Percentiles rank a stretch among this genome's conserved stretches.
phyloP scores from a whole-genome alignment of 1,140 invertebrate genomes.

The Euglossa dilemma region DNA sequence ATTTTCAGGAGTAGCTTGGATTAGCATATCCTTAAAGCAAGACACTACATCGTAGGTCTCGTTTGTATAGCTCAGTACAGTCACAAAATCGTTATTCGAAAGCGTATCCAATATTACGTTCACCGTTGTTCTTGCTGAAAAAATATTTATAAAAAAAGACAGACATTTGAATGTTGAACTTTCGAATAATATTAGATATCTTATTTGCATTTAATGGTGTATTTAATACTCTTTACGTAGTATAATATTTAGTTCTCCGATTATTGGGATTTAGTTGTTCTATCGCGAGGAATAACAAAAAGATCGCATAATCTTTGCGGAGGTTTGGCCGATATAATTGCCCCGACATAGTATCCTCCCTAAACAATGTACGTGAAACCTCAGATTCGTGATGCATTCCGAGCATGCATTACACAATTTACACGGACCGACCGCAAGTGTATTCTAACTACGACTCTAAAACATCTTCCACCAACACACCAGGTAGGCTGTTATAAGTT shows the following conservation, averaged over 20 bases:
- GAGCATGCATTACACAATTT: conserved; percentile 25
- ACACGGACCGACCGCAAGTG: conserved; percentile 10
- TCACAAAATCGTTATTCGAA: conserved; percentile 98
- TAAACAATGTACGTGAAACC: conserved; percentile 30
- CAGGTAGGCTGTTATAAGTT: neutral
- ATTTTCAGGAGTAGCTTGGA: conserved; percentile 97
- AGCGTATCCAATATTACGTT: conserved; percentile 95
- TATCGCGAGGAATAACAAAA: neutral
- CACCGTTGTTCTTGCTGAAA: conserved; percentile 88
- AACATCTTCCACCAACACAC: neutral
- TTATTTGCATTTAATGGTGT: no score
- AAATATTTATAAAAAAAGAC: neutral
- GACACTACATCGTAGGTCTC: conserved; percentile 86
- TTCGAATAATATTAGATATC: neutral
- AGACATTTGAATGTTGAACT: neutral
- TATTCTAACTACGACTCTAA: conserved; percentile 6
- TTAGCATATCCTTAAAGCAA: conserved; percentile 92
- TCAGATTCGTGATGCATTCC: conserved; percentile 22
- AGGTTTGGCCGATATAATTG: neutral
- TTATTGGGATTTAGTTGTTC: neutral
- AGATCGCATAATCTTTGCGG: neutral
- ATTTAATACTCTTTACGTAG: no score
- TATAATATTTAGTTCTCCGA: no score
- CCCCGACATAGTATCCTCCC: neutral
- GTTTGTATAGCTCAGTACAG: conserved; percentile 91